phyloP scores from a whole-genome alignment of 2,113 vertebrate genomes.

The Lycocorax pyrrhopterus region DNA sequence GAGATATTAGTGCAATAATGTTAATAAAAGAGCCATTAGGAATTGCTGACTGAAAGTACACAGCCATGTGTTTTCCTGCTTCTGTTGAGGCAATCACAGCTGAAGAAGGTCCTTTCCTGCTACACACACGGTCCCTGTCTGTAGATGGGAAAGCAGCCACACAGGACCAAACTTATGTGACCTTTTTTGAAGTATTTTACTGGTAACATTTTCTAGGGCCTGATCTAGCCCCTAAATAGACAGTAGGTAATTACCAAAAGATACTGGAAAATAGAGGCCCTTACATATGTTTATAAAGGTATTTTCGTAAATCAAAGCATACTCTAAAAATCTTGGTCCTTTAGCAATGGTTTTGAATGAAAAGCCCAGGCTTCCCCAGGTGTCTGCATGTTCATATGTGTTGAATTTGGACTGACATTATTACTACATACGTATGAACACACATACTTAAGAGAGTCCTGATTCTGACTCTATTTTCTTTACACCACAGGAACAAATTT shows the following conservation, averaged over 20 bases:
- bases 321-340: neutral
- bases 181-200: neutral
- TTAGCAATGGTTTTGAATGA: neutral
- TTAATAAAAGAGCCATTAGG: neutral
- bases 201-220: neutral
- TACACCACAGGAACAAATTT: neutral
- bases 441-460: neutral
- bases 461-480: neutral
- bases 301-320: neutral
- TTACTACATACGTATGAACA: neutral
- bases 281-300: neutral
- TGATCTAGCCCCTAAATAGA: neutral
- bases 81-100: neutral
- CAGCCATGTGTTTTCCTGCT: neutral
- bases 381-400: accelerated
- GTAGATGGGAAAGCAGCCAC: neutral
- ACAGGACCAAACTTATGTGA: neutral
- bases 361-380: neutral
- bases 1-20: neutral
- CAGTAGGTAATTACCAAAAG: neutral
- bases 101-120: neutral
- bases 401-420: neutral
- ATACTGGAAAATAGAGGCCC: neutral
- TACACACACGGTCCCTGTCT: neutral
- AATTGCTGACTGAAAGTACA: neutral